Evolutionary conservation across 2,797 vertebrate species (phyloP), one percentile per base, ranked within the genome.

Genomic region (Micromesistius poutassou): DNA sequence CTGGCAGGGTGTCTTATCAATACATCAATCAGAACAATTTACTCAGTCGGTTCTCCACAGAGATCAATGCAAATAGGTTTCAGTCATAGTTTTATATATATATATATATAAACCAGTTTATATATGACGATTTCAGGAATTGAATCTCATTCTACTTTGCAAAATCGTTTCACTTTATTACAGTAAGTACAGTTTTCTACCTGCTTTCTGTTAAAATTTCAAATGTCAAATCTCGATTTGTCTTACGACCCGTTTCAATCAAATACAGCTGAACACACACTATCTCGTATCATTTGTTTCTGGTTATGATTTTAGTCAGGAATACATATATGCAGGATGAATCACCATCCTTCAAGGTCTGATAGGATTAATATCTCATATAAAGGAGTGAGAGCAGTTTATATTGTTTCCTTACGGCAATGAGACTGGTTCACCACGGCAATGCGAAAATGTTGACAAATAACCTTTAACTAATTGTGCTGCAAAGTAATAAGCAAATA

Each of bases 1-100:
- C 74, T 79, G 33, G 73, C 75, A 83, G 62, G 75, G 81, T 80
- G 75, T 78, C 74, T 70, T 73, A 80, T 89, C 85, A 79, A 87
- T 89, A 78, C 30, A 83, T 89, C 82, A 78, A 84, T 91, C 77
- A 75, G 70, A 75, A 30, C 46, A 46, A 86, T 81, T 85, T 62
- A 73, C 36, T 74, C 22, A 80, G 22, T 76, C 3, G n/a, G 31
- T 70, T 22, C 68, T 86, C 42, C 31, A 9, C 40, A 6, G 22
- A 71, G 73, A 82, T 78, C 30, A 80, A 81, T 80, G 33, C 22
- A 31, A 77, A 87, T 86, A 71, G 77, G 87, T 85, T 55, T 77
- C n/a, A 74, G 35, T 84, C 76, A 80, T 86, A 80, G 76, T 81
- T 76, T 50, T 79, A 74, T 81, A 79, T 68, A 76, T 71, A n/a